Evolutionary conservation across 2,113 vertebrate species (phyloP).

Genomic region (Phycodurus eques): DNA sequence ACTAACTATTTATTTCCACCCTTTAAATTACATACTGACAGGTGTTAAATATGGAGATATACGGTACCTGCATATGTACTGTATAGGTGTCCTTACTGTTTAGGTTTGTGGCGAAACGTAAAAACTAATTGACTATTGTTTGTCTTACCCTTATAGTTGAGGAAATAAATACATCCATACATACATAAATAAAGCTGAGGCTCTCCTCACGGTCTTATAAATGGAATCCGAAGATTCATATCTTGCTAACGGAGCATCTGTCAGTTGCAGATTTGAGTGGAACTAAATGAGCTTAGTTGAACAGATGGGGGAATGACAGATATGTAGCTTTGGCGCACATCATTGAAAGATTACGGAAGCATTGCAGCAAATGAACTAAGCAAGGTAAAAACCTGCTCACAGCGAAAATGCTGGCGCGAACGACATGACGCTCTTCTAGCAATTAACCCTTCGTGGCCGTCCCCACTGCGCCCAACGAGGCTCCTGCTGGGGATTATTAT

Average conservation of each 20-base stretch:
- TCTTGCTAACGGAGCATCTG: conserved; percentile 1
- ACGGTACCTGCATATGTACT: no score
- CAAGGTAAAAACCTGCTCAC: conserved; percentile 14
- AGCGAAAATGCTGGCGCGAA: background rate
- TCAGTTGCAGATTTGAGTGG: background rate
- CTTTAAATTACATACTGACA: no score
- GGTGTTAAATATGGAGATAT: no score
- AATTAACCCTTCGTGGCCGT: background rate
- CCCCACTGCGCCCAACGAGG: no score
- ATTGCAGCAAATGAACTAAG: background rate
- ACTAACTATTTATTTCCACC: no score
- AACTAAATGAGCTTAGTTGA: conserved; percentile 8
- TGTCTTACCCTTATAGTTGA: background rate
- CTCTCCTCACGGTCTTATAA: background rate
- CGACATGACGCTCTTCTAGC: background rate
- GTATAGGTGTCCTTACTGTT: no score
- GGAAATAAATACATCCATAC: no score
- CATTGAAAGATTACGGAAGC: conserved; percentile 14
- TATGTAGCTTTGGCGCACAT: conserved; percentile 20
- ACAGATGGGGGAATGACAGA: background rate
- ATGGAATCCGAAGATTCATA: conserved; percentile 7
- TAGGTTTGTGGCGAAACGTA: no score
- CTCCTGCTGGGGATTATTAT: no score
- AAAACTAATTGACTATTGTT: background rate
- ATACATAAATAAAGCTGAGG: background rate